Percentiles rank a stretch among this genome's conserved stretches.
phyloP scores from a whole-genome alignment of 1,140 invertebrate genomes.

The Drosophila kikkawai region DNA sequence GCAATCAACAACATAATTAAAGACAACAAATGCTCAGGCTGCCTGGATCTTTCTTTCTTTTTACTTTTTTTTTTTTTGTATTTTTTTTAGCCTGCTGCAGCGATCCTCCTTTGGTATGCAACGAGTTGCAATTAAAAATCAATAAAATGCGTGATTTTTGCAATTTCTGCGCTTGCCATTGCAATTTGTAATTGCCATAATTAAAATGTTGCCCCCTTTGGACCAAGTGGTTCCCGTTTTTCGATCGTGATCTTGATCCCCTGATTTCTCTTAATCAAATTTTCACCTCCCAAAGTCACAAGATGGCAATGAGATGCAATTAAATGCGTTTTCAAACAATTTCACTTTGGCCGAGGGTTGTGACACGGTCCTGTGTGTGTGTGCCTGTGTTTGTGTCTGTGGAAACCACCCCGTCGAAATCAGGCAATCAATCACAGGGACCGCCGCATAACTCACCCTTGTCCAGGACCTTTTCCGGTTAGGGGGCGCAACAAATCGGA shows the following conservation, averaged over 20 bases:
- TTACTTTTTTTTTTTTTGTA: not conserved
- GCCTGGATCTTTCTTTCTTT: constrained; percentile 21
- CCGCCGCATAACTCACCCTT: constrained; percentile 76
- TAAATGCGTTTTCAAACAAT: constrained; percentile 65
- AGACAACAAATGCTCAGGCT: constrained; percentile 78
- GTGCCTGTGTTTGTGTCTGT: not conserved
- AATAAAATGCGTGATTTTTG: constrained; percentile 84
- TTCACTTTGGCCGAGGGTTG: constrained; percentile 40
- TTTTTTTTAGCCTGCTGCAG: constrained; percentile 1
- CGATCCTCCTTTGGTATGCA: constrained; percentile 70
- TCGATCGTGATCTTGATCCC: not conserved
- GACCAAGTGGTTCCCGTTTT: constrained; percentile 7
- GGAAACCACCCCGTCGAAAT: constrained; percentile 57
- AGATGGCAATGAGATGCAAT: constrained; percentile 58
- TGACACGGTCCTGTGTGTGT: not conserved
- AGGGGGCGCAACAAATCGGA: constrained; percentile 77
- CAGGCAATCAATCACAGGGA: constrained; percentile 79
- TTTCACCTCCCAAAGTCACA: constrained; percentile 64
- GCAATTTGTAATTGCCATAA: constrained; percentile 83
- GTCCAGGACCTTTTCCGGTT: constrained; percentile 21
- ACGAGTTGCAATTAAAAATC: constrained; percentile 83
- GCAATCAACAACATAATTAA: constrained; percentile 83
- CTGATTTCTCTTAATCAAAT: constrained; percentile 69
- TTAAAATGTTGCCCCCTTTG: constrained; percentile 65
- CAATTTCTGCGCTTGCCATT: constrained; percentile 73